Percentiles rank a stretch among this genome's conserved stretches.
These are phyloP conservation scores for Chelmon rostratus DNA, from an alignment of 2,797 vertebrate species.

Conservation along the genomic window DNA sequence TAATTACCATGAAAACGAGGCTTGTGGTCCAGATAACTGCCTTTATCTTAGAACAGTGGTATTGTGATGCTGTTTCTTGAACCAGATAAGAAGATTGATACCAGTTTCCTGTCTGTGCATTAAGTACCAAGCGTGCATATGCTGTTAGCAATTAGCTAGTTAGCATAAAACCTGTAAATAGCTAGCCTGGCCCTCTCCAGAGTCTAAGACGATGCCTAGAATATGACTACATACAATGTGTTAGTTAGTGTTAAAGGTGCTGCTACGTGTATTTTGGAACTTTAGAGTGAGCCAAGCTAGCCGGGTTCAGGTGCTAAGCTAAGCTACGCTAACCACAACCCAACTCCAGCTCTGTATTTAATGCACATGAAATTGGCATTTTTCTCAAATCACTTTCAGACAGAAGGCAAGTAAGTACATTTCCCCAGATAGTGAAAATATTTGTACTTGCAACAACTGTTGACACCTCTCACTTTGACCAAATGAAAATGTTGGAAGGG, in stretches of 20 bases:
- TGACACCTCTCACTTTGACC: neutral
- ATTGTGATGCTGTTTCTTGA: slow-evolving; percentile 1
- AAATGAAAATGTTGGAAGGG: neutral
- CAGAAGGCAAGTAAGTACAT: too few relatives aligned
- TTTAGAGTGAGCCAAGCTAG: neutral
- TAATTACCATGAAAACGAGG: slow-evolving; percentile 9
- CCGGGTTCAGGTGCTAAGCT: neutral
- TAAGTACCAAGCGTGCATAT: neutral
- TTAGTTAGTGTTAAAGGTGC: neutral
- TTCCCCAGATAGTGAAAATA: too few relatives aligned
- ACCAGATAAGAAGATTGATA: neutral
- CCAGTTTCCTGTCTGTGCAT: neutral
- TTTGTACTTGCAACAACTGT: neutral
- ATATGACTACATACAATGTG: neutral
- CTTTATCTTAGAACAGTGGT: slow-evolving; percentile 1
- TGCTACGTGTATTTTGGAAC: neutral
- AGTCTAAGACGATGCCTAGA: neutral
- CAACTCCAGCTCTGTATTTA: neutral
- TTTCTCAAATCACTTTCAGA: too few relatives aligned
- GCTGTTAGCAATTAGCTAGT: slow-evolving; percentile 11
- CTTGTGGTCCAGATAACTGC: neutral
- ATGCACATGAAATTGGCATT: accelerated
- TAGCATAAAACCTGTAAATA: neutral
- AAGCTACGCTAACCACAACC: slow-evolving; percentile 9
- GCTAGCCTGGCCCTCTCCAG: neutral